These are phyloP conservation scores for Fabriciana adippe DNA, from an alignment of 2,888 invertebrate species.

Conservation along the genomic window DNA sequence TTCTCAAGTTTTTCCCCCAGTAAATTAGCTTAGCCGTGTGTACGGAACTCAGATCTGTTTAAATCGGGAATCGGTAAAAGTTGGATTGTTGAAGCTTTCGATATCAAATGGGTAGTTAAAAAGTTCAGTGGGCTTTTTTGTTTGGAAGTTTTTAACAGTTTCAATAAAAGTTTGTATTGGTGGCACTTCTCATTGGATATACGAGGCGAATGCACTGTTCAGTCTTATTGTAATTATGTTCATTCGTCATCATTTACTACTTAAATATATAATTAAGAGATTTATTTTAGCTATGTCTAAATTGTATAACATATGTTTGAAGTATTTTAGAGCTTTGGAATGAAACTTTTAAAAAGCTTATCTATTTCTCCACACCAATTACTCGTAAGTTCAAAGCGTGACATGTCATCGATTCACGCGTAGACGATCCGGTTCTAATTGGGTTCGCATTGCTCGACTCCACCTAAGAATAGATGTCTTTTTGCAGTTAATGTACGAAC, in stretches of 20 bases:
- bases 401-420: slow-evolving; percentile 63
- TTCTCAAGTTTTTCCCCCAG: slow-evolving; percentile 72
- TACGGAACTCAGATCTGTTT: slow-evolving; percentile 24
- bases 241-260: too few species aligned
- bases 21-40: slow-evolving; percentile 73
- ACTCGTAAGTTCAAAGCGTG: slow-evolving; percentile 47
- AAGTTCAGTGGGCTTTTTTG: slow-evolving; percentile 5
- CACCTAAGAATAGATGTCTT: slow-evolving; percentile 46
- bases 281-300: too few species aligned
- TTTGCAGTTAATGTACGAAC: slow-evolving; percentile 32
- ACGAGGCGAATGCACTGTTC: background rate
- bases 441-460: slow-evolving; percentile 59
- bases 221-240: too few species aligned
- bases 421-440: slow-evolving; percentile 65
- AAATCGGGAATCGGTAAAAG: slow-evolving; percentile 39
- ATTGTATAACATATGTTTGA: too few species aligned
- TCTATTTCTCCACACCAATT: slow-evolving; percentile 15
- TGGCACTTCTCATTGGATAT: slow-evolving; percentile 13
- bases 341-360: background rate
- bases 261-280: too few species aligned
- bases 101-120: slow-evolving; percentile 22
- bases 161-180: slow-evolving; percentile 14
- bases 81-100: slow-evolving; percentile 18
- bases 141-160: slow-evolving; percentile 16
- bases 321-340: background rate